phyloP scores from a whole-genome alignment of 2,797 vertebrate genomes.

The Enteromius viviparus region DNA sequence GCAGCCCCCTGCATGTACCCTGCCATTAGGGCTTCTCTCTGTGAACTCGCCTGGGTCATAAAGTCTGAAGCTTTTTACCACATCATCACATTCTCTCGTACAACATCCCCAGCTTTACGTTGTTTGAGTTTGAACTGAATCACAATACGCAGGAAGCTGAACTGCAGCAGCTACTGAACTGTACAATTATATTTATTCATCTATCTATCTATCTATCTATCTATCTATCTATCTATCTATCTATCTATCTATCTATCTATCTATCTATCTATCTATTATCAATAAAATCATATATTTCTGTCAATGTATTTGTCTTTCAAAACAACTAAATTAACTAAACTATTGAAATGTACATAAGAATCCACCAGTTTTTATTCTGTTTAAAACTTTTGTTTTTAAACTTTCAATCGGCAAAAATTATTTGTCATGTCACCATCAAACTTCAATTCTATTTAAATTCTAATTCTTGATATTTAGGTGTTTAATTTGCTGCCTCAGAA shows the following conservation, averaged over 20 bases:
- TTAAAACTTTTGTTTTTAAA: too few relatives aligned
- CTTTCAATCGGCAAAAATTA: too few relatives aligned
- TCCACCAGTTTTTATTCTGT: too few relatives aligned
- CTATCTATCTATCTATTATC: not conserved
- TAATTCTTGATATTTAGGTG: not conserved
- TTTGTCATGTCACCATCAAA: too few relatives aligned
- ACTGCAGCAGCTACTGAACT: not conserved
- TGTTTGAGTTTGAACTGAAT: not conserved
- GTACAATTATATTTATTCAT: not conserved
- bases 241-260: not conserved
- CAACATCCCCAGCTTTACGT: slow-evolving; percentile 12
- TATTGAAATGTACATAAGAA: too few relatives aligned
- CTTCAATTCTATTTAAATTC: not conserved
- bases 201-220: not conserved
- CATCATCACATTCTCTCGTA: slow-evolving; percentile 51
- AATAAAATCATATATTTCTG: too few relatives aligned
- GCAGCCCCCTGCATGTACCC: slow-evolving; percentile 47
- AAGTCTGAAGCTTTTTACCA: slow-evolving; percentile 49
- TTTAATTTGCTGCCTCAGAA: not conserved
- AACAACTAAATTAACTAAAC: too few relatives aligned
- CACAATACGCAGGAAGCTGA: not conserved
- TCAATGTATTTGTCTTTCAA: too few relatives aligned
- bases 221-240: not conserved
- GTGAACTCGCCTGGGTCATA: slow-evolving; percentile 39
- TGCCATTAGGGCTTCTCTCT: slow-evolving; percentile 53